Conservation (phyloP, 1,140 invertebrate species). For the Neotoxoptera formosana region DNA sequence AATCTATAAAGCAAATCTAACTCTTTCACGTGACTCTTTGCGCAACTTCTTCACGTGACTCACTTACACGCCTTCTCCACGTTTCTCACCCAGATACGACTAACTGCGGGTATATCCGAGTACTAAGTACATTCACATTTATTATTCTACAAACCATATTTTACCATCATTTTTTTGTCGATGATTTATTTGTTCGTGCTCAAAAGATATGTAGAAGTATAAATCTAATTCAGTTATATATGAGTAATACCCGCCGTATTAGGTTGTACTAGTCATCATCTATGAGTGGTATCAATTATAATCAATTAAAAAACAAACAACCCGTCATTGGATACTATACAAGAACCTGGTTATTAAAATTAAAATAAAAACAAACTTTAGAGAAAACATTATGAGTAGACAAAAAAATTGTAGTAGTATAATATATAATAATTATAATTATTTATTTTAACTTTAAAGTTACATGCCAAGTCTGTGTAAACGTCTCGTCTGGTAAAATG, state of each 20-base stretch:
- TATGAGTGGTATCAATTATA: not conserved
- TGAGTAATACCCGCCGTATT: not conserved
- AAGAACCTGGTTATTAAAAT: not conserved
- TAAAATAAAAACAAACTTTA: not conserved
- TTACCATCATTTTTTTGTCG: not conserved
- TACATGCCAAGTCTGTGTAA: slow-evolving; percentile 19
- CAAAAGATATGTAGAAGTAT: not conserved
- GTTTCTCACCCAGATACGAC: not conserved
- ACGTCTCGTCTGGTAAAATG: slow-evolving; percentile 19
- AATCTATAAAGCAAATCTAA: not conserved
- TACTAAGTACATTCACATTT: slow-evolving; percentile 12
- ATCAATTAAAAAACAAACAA: slow-evolving; percentile 10
- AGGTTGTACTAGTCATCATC: not conserved
- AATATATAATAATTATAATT: not conserved
- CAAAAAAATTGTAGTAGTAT: slow-evolving; percentile 6
- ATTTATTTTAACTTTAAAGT: not conserved
- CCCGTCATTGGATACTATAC: not conserved
- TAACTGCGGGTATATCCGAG: not conserved
- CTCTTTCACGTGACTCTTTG: slow-evolving; percentile 21
- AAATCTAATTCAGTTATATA: not conserved
- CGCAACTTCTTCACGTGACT: slow-evolving; percentile 10
- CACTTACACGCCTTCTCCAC: not conserved
- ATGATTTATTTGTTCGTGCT: not conserved
- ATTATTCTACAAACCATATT: not conserved
- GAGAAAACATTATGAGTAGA: not conserved